These are phyloP conservation scores for Pyrrhosoma nymphula DNA, from an alignment of 2,888 invertebrate species.

Conservation along the genomic window DNA sequence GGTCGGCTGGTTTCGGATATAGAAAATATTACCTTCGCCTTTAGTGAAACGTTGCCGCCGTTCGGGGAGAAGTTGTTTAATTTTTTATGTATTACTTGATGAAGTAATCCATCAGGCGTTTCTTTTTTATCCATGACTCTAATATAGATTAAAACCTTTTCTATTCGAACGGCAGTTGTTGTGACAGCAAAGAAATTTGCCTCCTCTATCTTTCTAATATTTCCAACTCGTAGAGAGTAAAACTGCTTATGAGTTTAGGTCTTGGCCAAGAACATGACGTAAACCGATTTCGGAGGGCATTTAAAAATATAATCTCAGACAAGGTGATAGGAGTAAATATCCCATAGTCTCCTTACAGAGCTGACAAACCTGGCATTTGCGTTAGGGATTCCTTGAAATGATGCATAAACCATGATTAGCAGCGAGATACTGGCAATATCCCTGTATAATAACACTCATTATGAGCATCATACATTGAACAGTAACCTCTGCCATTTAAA, in stretches of 20 bases:
- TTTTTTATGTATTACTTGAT: background rate
- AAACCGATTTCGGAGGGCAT: background rate
- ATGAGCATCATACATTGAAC: too few species aligned
- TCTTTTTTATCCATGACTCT: background rate
- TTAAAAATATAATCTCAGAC: background rate
- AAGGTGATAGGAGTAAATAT: background rate
- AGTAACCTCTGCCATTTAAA: too few species aligned
- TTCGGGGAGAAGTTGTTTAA: background rate
- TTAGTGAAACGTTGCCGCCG: background rate
- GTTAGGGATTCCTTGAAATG: background rate
- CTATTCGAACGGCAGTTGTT: background rate
- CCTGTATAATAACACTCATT: too few species aligned
- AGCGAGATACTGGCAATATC: too few species aligned
- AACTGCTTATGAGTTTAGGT: background rate
- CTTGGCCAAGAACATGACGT: background rate
- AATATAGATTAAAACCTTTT: background rate
- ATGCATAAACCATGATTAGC: too few species aligned
- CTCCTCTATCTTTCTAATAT: background rate
- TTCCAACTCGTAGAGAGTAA: background rate
- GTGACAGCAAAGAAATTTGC: background rate
- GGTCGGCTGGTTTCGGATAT: background rate
- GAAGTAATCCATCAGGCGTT: background rate
- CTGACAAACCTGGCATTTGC: background rate
- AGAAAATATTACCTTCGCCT: background rate
- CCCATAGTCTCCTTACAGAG: background rate